Conservation (phyloP, 1,140 invertebrate genomes). For the Rhopalosiphum maidis region DNA sequence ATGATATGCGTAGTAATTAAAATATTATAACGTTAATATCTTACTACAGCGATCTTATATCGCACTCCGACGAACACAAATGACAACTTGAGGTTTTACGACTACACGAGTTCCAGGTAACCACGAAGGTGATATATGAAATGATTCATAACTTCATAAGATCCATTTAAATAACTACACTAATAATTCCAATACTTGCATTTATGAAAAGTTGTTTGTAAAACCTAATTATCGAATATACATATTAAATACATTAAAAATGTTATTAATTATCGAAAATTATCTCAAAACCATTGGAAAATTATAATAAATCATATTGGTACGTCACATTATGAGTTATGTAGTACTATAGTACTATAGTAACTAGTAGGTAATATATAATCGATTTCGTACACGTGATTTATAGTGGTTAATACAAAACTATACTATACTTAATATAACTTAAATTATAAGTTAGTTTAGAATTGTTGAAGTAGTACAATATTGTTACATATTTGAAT, state of each 20-base stretch:
- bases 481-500: not conserved
- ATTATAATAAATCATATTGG: not conserved
- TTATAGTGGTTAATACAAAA: too few relatives aligned
- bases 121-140: too few relatives aligned
- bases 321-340: too few relatives aligned
- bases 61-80: too few relatives aligned
- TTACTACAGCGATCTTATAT: not conserved
- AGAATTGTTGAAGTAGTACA: not conserved
- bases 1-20: not conserved
- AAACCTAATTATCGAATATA: not conserved
- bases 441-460: not conserved
- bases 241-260: not conserved
- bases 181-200: too few relatives aligned
- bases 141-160: not conserved
- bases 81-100: too few relatives aligned
- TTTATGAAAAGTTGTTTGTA: too few relatives aligned
- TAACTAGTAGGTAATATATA: too few relatives aligned
- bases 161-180: not conserved
- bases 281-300: not conserved
- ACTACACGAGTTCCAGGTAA: too few relatives aligned
- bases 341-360: too few relatives aligned
- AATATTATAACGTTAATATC: not conserved
- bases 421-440: too few relatives aligned
- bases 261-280: not conserved
- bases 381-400: too few relatives aligned